These are phyloP conservation scores for Actinia tenebrosa DNA, from an alignment of 64 coral and sea anemone genomes.

Conservation along the genomic window DNA sequence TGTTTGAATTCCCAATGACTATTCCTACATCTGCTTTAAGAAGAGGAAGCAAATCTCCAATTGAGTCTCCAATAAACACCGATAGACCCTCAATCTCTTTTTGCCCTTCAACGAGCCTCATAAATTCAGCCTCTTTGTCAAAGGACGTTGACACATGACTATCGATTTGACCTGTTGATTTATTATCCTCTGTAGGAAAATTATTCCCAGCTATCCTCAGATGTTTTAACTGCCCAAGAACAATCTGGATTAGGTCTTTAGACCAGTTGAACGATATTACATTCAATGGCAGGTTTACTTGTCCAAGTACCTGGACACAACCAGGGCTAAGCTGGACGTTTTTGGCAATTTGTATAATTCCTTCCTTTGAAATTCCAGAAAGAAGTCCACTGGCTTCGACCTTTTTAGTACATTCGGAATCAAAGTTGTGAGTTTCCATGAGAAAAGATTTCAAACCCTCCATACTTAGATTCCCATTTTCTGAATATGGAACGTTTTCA, in stretches of 20 bases:
- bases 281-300: conserved; percentile 77
- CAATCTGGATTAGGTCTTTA: conserved; percentile 68
- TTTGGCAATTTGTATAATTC: conserved; percentile 54
- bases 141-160: conserved; percentile 41
- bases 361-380: conserved; percentile 66
- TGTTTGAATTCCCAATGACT: conserved; percentile 71
- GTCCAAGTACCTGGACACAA: conserved; percentile 55
- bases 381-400: conserved; percentile 84
- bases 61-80: conserved; percentile 80
- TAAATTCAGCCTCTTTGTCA: neutral
- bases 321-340: conserved; percentile 65
- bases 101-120: neutral
- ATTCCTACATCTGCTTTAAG: conserved; percentile 81
- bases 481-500: neutral
- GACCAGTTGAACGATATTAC: conserved; percentile 94
- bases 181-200: conserved; percentile 53
- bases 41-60: conserved; percentile 76
- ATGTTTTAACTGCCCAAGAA: conserved; percentile 60
- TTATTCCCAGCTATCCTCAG: conserved; percentile 65
- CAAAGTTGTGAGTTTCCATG: conserved; percentile 46
- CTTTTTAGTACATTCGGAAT: conserved; percentile 47
- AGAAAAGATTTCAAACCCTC: conserved; percentile 59
- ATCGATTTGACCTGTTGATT: conserved; percentile 67
- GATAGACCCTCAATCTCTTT: conserved; percentile 29
- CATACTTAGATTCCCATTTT: conserved; percentile 39